Conservation (phyloP, 2,113 vertebrate species). For the Megalops atlanticus region DNA sequence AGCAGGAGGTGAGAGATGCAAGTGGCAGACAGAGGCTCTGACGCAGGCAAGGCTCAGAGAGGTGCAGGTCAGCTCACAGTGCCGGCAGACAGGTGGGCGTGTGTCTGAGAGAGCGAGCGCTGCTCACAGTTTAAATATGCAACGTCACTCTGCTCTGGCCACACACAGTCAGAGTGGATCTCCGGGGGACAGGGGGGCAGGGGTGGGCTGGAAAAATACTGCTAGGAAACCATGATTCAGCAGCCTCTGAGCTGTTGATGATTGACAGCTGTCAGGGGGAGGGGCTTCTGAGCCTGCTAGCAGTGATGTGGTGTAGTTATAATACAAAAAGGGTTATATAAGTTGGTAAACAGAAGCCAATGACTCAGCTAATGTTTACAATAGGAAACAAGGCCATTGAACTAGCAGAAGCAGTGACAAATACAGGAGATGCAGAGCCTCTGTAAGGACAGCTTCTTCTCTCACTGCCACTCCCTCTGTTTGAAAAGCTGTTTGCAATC, state of each 20-base stretch:
- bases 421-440: too few relatives aligned
- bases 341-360: neutral
- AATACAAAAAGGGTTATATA: neutral
- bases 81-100: neutral
- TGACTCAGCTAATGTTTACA: neutral
- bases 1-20: neutral
- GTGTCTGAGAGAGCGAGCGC: neutral
- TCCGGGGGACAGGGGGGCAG: neutral
- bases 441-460: too few relatives aligned
- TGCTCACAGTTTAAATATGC: conserved; percentile 10
- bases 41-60: too few relatives aligned
- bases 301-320: neutral
- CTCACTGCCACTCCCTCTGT: too few relatives aligned
- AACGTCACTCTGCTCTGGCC: too few relatives aligned
- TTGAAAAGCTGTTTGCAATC: too few relatives aligned
- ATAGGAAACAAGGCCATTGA: neutral
- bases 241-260: neutral
- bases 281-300: neutral
- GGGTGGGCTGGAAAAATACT: neutral
- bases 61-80: neutral
- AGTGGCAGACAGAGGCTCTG: neutral
- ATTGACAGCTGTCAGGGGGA: neutral
- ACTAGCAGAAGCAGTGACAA: too few relatives aligned
- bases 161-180: neutral
- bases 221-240: conserved; percentile 26